Base-by-base conservation (phyloP, 2,113 vertebrate genomes). In the Chelonoidis abingdonii region DNA sequence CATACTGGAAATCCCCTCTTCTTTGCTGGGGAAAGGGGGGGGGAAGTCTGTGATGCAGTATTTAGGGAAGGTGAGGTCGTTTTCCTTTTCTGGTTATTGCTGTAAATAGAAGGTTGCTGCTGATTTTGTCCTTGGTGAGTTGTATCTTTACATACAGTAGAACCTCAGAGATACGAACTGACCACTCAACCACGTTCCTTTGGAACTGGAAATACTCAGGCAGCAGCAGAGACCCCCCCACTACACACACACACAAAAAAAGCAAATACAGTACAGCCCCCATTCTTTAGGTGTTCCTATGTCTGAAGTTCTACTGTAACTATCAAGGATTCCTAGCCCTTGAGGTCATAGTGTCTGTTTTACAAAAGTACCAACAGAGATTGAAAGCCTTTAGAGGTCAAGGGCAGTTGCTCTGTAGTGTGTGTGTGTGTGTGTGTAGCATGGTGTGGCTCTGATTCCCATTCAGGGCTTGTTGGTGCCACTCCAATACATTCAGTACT, bases 381-480 rank as follows among this genome's bases (percentile, higher is more conserved):
- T 89, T 31, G 59, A 93, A 87, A 94, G 89, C 90, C 96, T 95
- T 96, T 96, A 97, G 93, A 93, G 94, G 88, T 94, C 96, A 96
- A 96, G 95, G 93, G 89, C 93, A 97, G 92, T 97, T 94, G 97
- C 95, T 93, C 91, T 95, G 86, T 94, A 96, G 96, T 96, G 96
- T 96, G 92, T 94, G 89, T 83, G 82, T 89, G 92, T 97, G 93
- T 81, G 11, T 50, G 11, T 82, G 86, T 95, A 95, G 96, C 90
- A 97, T 6, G 31, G 24, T 16, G 62, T 88, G 95, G 90, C 54
- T 82, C 56, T 94, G 96, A 97, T 95, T 96, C 92, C 62, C 62
- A 69, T n/a, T 69, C 56, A 57, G 56, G 56, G 25, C 10, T 57
- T 57, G 56, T 27, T 11, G 56, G 35, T n/a, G 62, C 93, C 92